Evolutionary conservation across 2,888 invertebrate species (phyloP), one percentile per base, ranked within the genome.

Genomic region (Andrena fulva): DNA sequence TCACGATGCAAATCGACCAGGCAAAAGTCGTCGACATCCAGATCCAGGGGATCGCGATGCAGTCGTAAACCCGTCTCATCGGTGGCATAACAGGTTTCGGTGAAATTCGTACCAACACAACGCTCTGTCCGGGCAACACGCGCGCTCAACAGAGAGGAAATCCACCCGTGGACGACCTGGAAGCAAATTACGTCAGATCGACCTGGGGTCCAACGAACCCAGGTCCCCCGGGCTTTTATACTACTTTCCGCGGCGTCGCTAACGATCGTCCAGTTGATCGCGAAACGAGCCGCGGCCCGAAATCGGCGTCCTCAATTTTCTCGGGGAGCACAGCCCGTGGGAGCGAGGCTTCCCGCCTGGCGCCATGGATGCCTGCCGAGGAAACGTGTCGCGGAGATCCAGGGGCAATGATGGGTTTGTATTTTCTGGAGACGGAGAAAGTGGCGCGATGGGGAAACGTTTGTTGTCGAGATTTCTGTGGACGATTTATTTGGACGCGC

Each of bases 121-220:
- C 42, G 31, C 54, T 70, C 42, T 68, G 63, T 56, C 27, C 69
- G 60, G 67, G 50, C 67, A 60, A 68, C 68, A 67, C 80, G 75
- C 68, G 72, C 73, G 79, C 75, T 72, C 50, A 81, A 83, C 85
- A 78, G 77, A 87, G 87, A 88, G 87, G 89, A 88, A 88, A 88
- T 88, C 84, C 86, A 88, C 86, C 85, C 89, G 86, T 87, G 88
- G 86, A 85, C 76, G 88, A 88, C 89, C 89, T 88, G 87, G 85
- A 86, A 89, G 79, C 89, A 85, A 87, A 88, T 88, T 88, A 88
- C 88, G 87, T 88, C 88, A 88, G 89, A 85, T 86, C 87, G 81
- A 72, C 82, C 82, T 77, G 85, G 89, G 87, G 88, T 88, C 88
- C 88, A 88, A 88, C 89, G 88, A 88, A 88, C 88, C 64, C 88